Base-by-base conservation (phyloP, 2,888 invertebrate species). In the Furcula furcula region DNA sequence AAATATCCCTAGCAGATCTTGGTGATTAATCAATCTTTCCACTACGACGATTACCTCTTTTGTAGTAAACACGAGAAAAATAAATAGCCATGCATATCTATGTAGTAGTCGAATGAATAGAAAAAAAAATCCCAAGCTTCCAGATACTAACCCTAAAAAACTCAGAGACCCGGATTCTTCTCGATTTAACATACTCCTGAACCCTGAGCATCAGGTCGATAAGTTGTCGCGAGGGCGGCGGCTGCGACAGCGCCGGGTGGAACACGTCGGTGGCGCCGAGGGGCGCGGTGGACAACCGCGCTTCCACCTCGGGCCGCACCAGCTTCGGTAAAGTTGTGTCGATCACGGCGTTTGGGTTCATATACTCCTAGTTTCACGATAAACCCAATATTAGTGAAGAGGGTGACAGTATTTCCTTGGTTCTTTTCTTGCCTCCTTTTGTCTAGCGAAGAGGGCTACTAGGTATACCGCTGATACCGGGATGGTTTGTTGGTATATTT, bases 311-410 rank as follows among this genome's bases (percentile, higher is more conserved):
- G 1, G 93, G 93, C 23, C 93, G 87, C 0, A 91, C 90, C 32
- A 93, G 66, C 71, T 93, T 93, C 0, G 94, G 93, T 12, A 94
- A 76, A 39, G 93, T 92, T 4, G 93, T 91, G 59, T 92, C 92
- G 21, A 94, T 90, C 31, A 94, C 76, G 2, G 92, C 90, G 4
- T 91, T 92, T 0, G 94, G 94, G 76, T 87, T 78, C 21, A 62
- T 57, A 61, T 83, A 87, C 18, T 65, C 83, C 88, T 87, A 61
- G 5, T 10, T 2, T 5, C 18, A 18, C 4, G 4, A 18, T 18
- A 4, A 18, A 18, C 4, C 7, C 18, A 18, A 18, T 5, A 18
- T 7, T 18, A 18, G 4, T 18, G n/a, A n/a, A n/a, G n/a, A n/a
- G n/a, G n/a, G n/a, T n/a, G n/a, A n/a, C 4, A 18, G 4, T 7